Evolutionary conservation across 2,888 invertebrate genomes (phyloP).

Genomic region (Hemithea aestivaria): DNA sequence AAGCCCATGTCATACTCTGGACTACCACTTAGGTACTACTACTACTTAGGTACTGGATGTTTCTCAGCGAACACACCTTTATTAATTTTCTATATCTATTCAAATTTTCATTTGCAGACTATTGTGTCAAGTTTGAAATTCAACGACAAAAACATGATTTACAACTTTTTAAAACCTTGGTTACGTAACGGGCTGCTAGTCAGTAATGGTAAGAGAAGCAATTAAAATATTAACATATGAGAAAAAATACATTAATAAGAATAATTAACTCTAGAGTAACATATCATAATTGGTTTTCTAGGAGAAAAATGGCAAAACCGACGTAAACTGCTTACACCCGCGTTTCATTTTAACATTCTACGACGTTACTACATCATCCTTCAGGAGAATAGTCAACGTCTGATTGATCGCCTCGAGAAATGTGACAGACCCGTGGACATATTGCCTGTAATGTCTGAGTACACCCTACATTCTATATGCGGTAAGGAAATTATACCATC

Average conservation of each 20-base stretch:
- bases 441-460: constrained; percentile 77
- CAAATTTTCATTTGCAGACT: constrained; percentile 12
- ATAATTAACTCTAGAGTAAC: too few species aligned
- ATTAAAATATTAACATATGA: too few species aligned
- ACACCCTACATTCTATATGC: constrained; percentile 81
- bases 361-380: too few species aligned
- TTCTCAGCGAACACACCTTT: too few species aligned
- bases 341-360: too few species aligned
- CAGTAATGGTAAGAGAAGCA: constrained; percentile 17
- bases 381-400: too few species aligned
- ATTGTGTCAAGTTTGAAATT: constrained; percentile 41
- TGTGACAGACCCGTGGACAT: constrained; percentile 61
- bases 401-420: constrained; percentile 32
- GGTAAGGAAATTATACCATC: too few species aligned
- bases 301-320: constrained; percentile 80
- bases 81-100: too few species aligned
- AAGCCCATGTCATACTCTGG: too few species aligned
- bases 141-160: constrained; percentile 71
- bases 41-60: too few species aligned
- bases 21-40: too few species aligned
- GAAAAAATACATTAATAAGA: too few species aligned
- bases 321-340: constrained; percentile 70
- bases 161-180: constrained; percentile 70
- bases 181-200: constrained; percentile 72
- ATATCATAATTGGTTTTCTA: constrained; percentile 33